Percentiles rank a stretch among this genome's conserved stretches.
Evolutionary conservation across 2,797 vertebrate genomes (phyloP).

Genomic region (Peromyscus nudipes): DNA sequence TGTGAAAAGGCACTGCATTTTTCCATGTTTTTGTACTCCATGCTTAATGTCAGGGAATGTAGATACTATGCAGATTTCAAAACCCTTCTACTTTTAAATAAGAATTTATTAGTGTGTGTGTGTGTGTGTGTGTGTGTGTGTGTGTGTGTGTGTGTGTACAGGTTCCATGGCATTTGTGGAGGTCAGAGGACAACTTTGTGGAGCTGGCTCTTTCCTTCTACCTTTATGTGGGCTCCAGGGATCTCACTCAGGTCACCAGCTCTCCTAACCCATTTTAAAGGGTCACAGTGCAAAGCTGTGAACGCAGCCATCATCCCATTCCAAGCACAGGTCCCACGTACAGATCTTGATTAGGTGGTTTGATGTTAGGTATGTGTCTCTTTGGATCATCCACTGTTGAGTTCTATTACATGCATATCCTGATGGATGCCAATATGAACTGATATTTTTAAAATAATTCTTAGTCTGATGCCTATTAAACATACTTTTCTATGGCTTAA

Average conservation of each 20-base stretch:
- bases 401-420: background rate
- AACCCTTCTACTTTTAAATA: background rate
- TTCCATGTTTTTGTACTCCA: background rate
- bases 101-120: background rate
- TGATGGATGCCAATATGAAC: background rate
- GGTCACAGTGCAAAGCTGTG: background rate
- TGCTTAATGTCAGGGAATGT: background rate
- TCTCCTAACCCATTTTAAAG: background rate
- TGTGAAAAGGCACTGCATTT: background rate
- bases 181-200: background rate
- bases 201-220: background rate
- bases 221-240: background rate
- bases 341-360: background rate
- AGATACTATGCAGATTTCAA: background rate
- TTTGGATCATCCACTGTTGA: background rate
- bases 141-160: background rate
- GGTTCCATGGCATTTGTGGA: background rate
- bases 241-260: background rate
- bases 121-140: background rate
- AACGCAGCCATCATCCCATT: background rate
- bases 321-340: background rate
- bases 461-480: background rate
- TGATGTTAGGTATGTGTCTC: background rate
- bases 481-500: background rate
- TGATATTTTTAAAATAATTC: background rate